Evolutionary conservation across 2,797 vertebrate species (phyloP).

Genomic region (Epinephelus awoara): DNA sequence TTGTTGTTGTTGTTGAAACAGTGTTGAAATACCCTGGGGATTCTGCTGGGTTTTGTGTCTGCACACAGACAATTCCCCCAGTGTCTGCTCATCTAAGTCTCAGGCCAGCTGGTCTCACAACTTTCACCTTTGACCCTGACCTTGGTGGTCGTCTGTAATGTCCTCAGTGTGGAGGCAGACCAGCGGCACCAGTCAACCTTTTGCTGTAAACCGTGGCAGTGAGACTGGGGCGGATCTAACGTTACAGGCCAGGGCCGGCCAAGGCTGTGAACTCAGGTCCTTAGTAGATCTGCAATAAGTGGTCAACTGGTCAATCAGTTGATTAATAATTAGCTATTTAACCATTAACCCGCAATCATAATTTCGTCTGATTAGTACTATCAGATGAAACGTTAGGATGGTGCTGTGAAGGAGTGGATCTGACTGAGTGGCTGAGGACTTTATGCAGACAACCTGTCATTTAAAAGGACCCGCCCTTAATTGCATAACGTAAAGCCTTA

Average conservation of each 20-base stretch:
- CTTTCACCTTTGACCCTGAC: constrained; percentile 53
- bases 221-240: neutral
- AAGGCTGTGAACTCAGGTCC: neutral
- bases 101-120: constrained; percentile 9
- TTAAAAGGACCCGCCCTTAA: no score
- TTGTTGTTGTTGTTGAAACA: neutral
- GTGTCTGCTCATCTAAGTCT: neutral
- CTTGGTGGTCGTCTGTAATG: constrained; percentile 28
- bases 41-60: constrained; percentile 5
- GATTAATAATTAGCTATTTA: no score
- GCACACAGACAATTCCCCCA: neutral
- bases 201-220: neutral
- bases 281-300: no score
- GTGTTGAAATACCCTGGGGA: no score
- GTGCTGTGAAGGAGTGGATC: no score
- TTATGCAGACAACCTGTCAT: no score
- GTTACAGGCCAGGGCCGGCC: neutral
- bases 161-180: constrained; percentile 47
- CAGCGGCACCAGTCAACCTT: constrained; percentile 33
- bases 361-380: no score
- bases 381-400: no score
- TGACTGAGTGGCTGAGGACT: no score
- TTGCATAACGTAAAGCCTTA: no score
- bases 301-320: no score
- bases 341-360: no score